A percentile compares a stretch with the other conserved stretches of the same genome.
Conservation (phyloP, 2,113 vertebrate species). For the Paralichthys olivaceus region DNA sequence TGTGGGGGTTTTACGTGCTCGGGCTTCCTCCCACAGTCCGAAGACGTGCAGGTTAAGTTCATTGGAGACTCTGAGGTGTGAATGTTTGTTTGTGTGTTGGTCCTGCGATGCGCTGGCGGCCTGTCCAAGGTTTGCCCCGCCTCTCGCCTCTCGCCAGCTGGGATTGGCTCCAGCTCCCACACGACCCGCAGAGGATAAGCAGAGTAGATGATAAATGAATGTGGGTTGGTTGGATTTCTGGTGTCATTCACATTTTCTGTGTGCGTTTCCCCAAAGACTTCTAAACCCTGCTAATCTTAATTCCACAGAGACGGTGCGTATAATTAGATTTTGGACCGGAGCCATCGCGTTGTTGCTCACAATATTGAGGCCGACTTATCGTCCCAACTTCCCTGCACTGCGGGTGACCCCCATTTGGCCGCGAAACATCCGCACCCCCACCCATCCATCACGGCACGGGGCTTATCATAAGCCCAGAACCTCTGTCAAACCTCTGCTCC, state of each 20-base stretch:
- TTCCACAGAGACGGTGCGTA: constrained; percentile 44
- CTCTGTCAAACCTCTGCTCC: constrained; percentile 17
- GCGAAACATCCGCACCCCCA: not conserved
- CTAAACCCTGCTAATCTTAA: constrained; percentile 59
- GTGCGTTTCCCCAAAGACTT: constrained; percentile 33
- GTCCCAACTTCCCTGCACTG: constrained; percentile 24
- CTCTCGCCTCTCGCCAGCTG: no score
- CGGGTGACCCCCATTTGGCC: constrained; percentile 42
- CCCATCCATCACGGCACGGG: constrained; percentile 23
- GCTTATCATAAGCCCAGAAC: constrained; percentile 14
- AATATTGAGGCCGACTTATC: constrained; percentile 4
- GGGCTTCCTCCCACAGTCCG: no score
- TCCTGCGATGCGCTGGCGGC: no score
- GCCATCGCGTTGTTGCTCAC: constrained; percentile 31
- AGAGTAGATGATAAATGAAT: no score
- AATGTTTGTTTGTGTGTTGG: not conserved
- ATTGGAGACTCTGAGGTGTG: not conserved
- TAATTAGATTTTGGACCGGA: constrained; percentile 50
- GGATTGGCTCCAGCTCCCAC: no score
- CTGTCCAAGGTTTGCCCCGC: no score
- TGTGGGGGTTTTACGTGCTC: no score
- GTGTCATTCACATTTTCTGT: constrained; percentile 14
- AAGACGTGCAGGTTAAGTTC: no score
- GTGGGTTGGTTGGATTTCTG: not conserved
- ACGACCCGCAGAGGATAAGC: no score